Evolutionary conservation across 2,888 invertebrate genomes (phyloP).

Genomic region (Lysandra coridon): DNA sequence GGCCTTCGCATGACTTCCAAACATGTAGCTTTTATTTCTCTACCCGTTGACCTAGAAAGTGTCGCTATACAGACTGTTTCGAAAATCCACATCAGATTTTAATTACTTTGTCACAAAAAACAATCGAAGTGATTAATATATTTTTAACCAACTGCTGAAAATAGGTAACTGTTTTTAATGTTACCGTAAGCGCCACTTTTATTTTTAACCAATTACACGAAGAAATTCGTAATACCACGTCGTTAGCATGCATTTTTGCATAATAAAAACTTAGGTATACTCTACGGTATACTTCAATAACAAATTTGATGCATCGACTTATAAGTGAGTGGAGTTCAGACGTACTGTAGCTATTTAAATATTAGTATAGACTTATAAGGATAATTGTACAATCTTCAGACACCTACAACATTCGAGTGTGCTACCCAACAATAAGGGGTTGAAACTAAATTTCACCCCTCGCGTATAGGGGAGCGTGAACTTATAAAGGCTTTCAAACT

Average conservation of each 20-base stretch:
- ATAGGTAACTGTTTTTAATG: no score
- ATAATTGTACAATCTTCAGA: no score
- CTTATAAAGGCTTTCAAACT: not conserved
- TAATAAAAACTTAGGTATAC: no score
- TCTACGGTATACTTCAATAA: no score
- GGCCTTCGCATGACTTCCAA: constrained; percentile 31
- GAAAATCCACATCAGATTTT: constrained; percentile 26
- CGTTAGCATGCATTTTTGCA: no score
- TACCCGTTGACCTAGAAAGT: constrained; percentile 44
- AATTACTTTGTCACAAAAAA: not conserved
- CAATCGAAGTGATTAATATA: not conserved
- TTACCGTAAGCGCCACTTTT: no score
- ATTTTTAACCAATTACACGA: no score
- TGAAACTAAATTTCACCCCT: not conserved
- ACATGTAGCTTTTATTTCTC: constrained; percentile 38
- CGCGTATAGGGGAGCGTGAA: not conserved
- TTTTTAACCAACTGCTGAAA: not conserved
- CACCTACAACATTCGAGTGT: not conserved
- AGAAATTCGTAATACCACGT: no score
- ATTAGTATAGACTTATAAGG: no score
- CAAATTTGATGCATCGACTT: no score
- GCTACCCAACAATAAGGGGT: not conserved
- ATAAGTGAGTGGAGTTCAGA: no score
- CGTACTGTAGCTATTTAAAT: no score
- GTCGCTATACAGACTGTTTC: constrained; percentile 35